Conservation (phyloP, 37 sponge, comb jelly and placozoan species). For the Eunapius fragilis region DNA sequence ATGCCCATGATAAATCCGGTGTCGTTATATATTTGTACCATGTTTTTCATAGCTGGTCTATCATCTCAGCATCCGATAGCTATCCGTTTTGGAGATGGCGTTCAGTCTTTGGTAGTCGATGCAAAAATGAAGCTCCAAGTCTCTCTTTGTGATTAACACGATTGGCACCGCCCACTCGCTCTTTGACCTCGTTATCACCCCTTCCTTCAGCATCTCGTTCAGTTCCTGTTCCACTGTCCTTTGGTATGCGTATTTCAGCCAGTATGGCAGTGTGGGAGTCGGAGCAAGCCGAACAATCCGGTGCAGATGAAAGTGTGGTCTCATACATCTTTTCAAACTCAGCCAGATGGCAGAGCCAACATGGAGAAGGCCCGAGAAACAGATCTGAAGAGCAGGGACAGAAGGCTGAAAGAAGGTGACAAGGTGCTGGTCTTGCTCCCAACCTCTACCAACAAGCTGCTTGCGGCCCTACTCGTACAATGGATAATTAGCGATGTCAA, state of each 20-base stretch:
- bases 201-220: conserved; percentile 39
- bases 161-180: conserved; percentile 57
- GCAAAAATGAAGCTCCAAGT: conserved; percentile 38
- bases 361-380: neutral
- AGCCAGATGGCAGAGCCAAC: conserved; percentile 4
- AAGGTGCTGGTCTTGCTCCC: conserved; percentile 31
- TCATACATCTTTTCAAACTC: neutral
- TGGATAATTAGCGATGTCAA: conserved; percentile 6
- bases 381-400: neutral
- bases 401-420: conserved; percentile 5
- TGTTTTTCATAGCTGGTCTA: conserved; percentile 50
- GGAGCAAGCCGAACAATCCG: neutral
- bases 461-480: conserved; percentile 15
- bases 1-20: conserved; percentile 61
- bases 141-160: conserved; percentile 54
- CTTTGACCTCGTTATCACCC: conserved; percentile 26
- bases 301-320: neutral
- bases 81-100: conserved; percentile 36
- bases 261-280: conserved; percentile 14
- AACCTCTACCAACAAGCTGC: conserved; percentile 15
- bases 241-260: conserved; percentile 29
- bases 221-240: conserved; percentile 25
- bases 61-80: conserved; percentile 73
- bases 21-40: conserved; percentile 42
- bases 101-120: conserved; percentile 75